These are phyloP conservation scores for Cervus canadensis DNA, from an alignment of 2,113 vertebrate genomes.

Conservation along the genomic window DNA sequence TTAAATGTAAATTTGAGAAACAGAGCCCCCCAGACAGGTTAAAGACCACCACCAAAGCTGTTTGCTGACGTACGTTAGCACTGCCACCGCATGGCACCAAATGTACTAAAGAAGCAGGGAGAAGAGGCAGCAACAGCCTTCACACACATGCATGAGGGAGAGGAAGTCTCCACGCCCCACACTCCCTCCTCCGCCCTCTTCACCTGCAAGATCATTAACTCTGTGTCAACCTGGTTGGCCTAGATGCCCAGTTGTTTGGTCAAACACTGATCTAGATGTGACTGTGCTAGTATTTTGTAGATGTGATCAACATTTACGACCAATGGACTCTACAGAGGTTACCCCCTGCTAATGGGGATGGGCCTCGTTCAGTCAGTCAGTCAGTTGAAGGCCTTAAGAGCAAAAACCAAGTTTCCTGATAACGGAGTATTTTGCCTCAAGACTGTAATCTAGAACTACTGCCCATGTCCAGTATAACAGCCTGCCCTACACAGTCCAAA, in stretches of 20 bases:
- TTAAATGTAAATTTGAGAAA: neutral
- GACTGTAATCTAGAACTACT: neutral
- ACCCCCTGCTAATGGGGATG: neutral
- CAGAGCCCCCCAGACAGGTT: neutral
- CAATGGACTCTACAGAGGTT: neutral
- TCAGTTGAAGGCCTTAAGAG: neutral
- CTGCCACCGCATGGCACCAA: neutral
- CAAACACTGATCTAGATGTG: neutral
- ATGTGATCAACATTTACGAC: neutral
- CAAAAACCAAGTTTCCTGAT: neutral
- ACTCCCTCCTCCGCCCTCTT: neutral
- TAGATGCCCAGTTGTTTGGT: neutral
- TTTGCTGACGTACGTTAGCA: neutral
- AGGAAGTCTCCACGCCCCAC: neutral
- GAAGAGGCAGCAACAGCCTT: neutral
- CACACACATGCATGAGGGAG: fast-evolving
- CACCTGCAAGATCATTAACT: neutral
- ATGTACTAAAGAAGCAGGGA: neutral
- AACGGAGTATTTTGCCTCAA: neutral
- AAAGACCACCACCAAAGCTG: neutral
- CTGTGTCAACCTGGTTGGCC: neutral
- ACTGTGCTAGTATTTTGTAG: neutral
- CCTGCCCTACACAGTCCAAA: neutral
- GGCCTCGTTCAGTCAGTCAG: neutral
- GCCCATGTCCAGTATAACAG: neutral